Evolutionary conservation across 2,113 vertebrate genomes (phyloP).

Genomic region (Oryzias woworae): DNA sequence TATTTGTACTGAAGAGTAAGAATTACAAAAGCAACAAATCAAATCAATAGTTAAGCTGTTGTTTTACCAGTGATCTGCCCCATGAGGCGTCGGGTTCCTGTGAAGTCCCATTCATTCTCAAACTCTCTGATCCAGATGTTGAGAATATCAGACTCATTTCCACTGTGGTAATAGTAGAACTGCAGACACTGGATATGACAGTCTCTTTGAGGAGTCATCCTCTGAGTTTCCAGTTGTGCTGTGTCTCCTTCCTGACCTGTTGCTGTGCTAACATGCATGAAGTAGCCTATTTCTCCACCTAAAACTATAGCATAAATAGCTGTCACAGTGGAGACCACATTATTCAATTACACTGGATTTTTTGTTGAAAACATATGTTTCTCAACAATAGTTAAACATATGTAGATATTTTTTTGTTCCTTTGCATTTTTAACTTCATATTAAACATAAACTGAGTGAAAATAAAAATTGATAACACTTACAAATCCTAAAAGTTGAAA

Average conservation of each 20-base stretch:
- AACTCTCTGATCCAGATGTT: constrained; percentile 80
- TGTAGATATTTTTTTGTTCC: too few relatives aligned
- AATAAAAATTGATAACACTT: too few relatives aligned
- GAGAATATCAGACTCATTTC: constrained; percentile 66
- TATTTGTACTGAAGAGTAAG: neutral
- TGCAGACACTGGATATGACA: constrained; percentile 82
- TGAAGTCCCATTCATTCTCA: neutral
- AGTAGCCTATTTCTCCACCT: constrained; percentile 39
- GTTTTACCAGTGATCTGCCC: constrained; percentile 74
- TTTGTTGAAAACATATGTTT: too few relatives aligned
- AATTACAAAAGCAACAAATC: neutral
- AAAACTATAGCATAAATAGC: neutral
- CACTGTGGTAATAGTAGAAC: constrained; percentile 83
- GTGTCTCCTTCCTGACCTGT: constrained; percentile 38
- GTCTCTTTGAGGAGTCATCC: constrained; percentile 69
- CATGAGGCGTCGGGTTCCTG: constrained; percentile 58
- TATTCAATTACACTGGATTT: too few relatives aligned
- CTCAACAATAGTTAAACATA: too few relatives aligned
- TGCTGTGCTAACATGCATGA: constrained; percentile 81
- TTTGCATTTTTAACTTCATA: too few relatives aligned
- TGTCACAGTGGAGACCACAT: neutral
- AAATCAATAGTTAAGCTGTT: neutral
- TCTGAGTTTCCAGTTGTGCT: constrained; percentile 77
- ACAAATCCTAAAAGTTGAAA: too few relatives aligned
- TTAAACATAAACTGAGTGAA: too few relatives aligned